phyloP scores from a whole-genome alignment of 2,797 vertebrate species.

The Lutjanus campechanus region DNA sequence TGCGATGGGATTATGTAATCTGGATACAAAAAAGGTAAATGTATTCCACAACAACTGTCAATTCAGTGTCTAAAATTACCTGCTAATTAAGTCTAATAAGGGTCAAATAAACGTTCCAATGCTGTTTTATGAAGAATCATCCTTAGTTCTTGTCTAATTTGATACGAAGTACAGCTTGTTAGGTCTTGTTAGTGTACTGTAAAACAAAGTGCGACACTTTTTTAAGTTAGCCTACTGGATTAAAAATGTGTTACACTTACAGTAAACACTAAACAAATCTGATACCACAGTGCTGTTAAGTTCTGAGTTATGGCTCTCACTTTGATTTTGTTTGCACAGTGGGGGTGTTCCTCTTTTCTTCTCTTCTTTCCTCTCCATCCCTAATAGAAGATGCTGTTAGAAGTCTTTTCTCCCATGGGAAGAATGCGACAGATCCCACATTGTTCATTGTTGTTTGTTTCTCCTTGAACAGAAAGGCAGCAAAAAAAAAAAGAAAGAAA shows the following conservation, averaged over 20 bases:
- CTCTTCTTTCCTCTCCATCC: slow-evolving; percentile 66
- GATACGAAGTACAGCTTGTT: too few species aligned
- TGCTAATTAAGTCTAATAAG: too few species aligned
- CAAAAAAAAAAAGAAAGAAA: slow-evolving; percentile 40
- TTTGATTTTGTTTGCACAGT: slow-evolving; percentile 72
- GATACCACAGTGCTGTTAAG: slow-evolving; percentile 45
- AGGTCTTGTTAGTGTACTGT: too few species aligned
- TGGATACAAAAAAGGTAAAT: too few species aligned
- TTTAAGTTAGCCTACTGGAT: slow-evolving; percentile 19
- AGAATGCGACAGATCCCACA: slow-evolving; percentile 79
- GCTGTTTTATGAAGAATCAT: too few species aligned
- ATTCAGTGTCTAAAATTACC: too few species aligned
- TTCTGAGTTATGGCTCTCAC: slow-evolving; percentile 51
- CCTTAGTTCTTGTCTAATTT: too few species aligned
- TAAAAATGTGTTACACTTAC: slow-evolving; percentile 26
- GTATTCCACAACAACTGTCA: too few species aligned
- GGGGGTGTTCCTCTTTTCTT: slow-evolving; percentile 67
- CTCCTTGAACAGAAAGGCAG: slow-evolving; percentile 63
- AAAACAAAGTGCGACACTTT: background rate
- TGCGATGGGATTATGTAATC: too few species aligned
- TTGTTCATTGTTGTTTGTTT: slow-evolving; percentile 81
- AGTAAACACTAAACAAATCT: slow-evolving; percentile 55
- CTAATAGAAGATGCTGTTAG: slow-evolving; percentile 78
- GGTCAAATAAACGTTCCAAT: too few species aligned
- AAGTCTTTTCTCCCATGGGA: slow-evolving; percentile 79